A percentile compares a stretch with the other conserved stretches of the same genome.
phyloP scores from a whole-genome alignment of 2,888 invertebrate genomes.

The Phortica okadai region DNA sequence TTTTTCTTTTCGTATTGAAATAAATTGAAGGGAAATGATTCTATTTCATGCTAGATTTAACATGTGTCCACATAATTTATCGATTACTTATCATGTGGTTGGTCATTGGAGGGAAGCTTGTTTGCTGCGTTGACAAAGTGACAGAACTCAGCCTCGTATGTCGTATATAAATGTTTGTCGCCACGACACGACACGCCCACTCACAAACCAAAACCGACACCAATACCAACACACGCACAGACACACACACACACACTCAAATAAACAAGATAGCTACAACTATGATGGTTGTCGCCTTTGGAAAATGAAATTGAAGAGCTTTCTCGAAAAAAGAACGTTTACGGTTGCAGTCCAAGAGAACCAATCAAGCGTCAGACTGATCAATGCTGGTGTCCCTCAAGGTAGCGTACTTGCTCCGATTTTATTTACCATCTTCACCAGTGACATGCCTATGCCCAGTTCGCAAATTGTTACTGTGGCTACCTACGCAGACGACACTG shows the following conservation, averaged over 20 bases:
- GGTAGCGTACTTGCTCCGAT: no score
- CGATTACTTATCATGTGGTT: slow-evolving; percentile 75
- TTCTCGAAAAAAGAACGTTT: no score
- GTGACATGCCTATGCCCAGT: no score
- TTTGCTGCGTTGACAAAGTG: slow-evolving; percentile 55
- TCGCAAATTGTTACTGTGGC: no score
- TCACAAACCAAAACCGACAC: not conserved
- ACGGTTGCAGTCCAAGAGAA: no score
- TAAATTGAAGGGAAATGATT: slow-evolving; percentile 75
- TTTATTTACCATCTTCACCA: no score
- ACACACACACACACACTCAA: not conserved
- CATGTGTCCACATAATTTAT: slow-evolving; percentile 75
- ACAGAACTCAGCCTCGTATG: slow-evolving; percentile 36
- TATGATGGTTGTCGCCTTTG: slow-evolving; percentile 1
- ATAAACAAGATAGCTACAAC: slow-evolving; percentile 5
- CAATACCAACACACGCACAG: not conserved
- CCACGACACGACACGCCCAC: slow-evolving; percentile 1
- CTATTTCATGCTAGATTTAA: slow-evolving; percentile 76
- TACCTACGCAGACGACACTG: no score
- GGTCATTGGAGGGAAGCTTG: slow-evolving; percentile 29
- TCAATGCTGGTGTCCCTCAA: no score
- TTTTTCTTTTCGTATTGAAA: slow-evolving; percentile 46
- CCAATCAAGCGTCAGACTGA: no score
- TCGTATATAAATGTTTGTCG: not conserved
- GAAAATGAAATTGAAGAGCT: slow-evolving; percentile 30